Evolutionary conservation across 2,113 vertebrate species (phyloP).

Genomic region (Brevimyrus niger): DNA sequence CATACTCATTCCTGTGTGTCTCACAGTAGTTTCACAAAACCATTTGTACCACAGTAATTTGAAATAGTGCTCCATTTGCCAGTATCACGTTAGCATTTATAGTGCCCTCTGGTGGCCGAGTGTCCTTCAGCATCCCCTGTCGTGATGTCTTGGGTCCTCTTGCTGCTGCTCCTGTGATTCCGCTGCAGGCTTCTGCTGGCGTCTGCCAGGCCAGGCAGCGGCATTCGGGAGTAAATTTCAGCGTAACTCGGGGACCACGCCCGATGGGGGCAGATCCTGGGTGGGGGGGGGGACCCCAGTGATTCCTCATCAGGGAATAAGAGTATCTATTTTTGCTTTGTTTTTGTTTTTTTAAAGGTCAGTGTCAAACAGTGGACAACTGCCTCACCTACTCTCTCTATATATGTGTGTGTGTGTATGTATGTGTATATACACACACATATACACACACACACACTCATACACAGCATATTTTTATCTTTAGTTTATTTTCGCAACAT

Average conservation of each 20-base stretch:
- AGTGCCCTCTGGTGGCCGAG: background rate
- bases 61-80: background rate
- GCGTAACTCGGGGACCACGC: background rate
- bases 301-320: slow-evolving; percentile 6
- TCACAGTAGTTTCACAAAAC: background rate
- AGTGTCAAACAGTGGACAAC: background rate
- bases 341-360: background rate
- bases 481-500: slow-evolving; percentile 18
- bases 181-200: background rate
- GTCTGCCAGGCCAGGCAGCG: background rate
- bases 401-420: background rate
- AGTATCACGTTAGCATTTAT: background rate
- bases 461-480: slow-evolving; percentile 12
- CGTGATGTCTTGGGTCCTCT: background rate
- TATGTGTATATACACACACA: background rate
- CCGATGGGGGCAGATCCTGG: background rate
- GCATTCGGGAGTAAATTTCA: background rate
- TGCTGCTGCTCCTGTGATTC: background rate
- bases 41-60: background rate
- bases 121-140: background rate
- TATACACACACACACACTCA: background rate
- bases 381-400: slow-evolving; percentile 4
- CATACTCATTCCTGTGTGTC: background rate
- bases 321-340: background rate
- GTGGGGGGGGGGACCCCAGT: background rate